A percentile compares a stretch with the other conserved stretches of the same genome.
Evolutionary conservation across 2,113 vertebrate species (phyloP).

Genomic region (Merops nubicus): DNA sequence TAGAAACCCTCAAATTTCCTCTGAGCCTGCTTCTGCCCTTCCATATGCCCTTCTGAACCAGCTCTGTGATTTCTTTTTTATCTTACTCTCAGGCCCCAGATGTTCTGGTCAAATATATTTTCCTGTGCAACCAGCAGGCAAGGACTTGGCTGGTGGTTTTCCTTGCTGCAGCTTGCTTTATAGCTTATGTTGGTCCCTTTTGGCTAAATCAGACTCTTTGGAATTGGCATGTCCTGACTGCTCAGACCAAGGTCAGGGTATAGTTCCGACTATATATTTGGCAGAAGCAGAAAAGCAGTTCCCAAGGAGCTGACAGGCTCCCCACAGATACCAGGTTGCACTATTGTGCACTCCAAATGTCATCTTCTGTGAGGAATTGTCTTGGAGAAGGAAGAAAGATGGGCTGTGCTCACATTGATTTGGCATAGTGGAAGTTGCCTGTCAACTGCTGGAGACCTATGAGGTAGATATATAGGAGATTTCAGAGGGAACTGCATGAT

Average conservation of each 20-base stretch:
- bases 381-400: not conserved
- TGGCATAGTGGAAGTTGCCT: not conserved
- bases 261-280: not conserved
- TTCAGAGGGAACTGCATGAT: not conserved
- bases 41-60: not conserved
- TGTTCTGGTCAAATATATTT: not conserved
- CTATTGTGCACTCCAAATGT: rapidly evolving
- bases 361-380: not conserved
- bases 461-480: not conserved
- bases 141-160: not conserved
- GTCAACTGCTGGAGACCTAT: not conserved
- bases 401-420: not conserved
- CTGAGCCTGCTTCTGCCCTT: not conserved
- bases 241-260: not conserved
- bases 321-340: rapidly evolving
- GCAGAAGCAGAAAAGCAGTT: not conserved
- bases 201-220: not conserved
- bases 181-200: not conserved
- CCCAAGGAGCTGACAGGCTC: not conserved
- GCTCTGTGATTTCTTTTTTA: not conserved
- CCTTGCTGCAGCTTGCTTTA: not conserved
- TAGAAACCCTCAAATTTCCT: slow-evolving; percentile 6
- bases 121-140: not conserved
- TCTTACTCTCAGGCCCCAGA: not conserved
- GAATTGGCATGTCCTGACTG: not conserved